Percentiles rank a stretch among this genome's conserved stretches.
Conservation (phyloP, 2,797 vertebrate genomes). For the Myotis planiceps region DNA sequence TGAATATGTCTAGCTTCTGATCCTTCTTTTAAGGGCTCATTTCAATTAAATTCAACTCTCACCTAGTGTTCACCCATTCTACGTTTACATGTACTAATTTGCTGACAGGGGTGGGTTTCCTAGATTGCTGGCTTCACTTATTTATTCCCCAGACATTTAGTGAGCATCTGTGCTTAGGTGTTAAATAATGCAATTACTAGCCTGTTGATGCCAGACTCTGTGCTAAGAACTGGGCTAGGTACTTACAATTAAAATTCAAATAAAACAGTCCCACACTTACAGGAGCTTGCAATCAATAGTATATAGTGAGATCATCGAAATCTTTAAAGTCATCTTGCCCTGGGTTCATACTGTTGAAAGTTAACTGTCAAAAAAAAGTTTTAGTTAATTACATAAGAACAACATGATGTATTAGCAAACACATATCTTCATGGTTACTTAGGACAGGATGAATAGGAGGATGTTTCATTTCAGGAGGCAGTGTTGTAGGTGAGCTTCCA, state of each 20-base stretch:
- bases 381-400: not conserved
- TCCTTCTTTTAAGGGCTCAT: not conserved
- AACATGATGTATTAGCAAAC: not conserved
- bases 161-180: not conserved
- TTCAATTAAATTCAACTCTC: not conserved
- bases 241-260: not conserved
- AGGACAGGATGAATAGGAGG: not conserved
- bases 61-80: not conserved
- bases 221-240: not conserved
- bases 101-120: not conserved
- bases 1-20: not conserved
- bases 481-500: not conserved
- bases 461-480: not conserved
- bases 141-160: not conserved
- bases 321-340: not conserved
- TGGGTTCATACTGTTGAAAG: not conserved
- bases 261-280: not conserved
- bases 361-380: not conserved
- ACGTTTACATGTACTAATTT: not conserved
- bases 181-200: not conserved
- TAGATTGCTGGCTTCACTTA: rapidly evolving
- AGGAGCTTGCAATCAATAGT: not conserved
- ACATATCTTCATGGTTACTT: not conserved
- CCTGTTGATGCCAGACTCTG: not conserved
- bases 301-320: rapidly evolving